Evolutionary conservation across 2,113 vertebrate genomes (phyloP).

Genomic region (Poecile atricapillus): DNA sequence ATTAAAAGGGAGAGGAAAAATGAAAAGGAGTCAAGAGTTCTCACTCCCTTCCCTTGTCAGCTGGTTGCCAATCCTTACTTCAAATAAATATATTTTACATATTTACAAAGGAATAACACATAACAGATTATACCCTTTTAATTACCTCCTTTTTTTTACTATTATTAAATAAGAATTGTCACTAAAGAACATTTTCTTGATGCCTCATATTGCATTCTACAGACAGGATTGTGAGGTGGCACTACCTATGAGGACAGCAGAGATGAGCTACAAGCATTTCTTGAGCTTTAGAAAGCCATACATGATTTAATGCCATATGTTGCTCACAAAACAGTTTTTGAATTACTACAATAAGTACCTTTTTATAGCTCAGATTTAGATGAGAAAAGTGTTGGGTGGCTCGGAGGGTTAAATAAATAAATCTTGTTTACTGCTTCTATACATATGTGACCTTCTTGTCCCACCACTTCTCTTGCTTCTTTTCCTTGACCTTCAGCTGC

Average conservation of each 20-base stretch:
- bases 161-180: neutral
- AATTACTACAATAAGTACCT: neutral
- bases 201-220: neutral
- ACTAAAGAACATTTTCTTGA: neutral
- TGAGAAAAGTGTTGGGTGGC: neutral
- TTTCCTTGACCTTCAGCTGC: neutral
- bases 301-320: neutral
- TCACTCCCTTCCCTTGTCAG: neutral
- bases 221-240: neutral
- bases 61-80: neutral
- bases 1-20: neutral
- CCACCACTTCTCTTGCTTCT: neutral
- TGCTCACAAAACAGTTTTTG: neutral
- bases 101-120: neutral
- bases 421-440: neutral
- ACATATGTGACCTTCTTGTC: neutral
- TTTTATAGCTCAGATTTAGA: neutral
- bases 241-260: neutral
- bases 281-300: neutral
- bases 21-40: neutral
- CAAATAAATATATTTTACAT: neutral
- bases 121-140: neutral
- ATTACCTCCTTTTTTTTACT: neutral
- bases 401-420: neutral
- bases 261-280: neutral